Percentiles rank a stretch among this genome's conserved stretches.
These are phyloP conservation scores for Strongylocentrotus purpuratus DNA, from an alignment of 35 echinoderm and acorn worm genomes.

Conservation along the genomic window DNA sequence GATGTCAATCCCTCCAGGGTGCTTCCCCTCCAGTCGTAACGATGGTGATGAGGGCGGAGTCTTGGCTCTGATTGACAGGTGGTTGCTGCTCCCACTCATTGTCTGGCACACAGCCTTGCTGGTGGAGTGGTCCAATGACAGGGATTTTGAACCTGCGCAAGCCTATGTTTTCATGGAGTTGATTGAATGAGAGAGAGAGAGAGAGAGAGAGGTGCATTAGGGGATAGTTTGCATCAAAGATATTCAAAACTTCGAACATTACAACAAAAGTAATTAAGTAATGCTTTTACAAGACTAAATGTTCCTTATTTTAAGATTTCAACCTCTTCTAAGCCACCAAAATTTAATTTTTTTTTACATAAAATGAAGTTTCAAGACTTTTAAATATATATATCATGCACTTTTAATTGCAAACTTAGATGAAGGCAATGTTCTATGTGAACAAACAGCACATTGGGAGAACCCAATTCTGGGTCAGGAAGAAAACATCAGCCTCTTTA, in stretches of 20 bases:
- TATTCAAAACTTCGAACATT: background rate
- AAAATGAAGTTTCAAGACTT: too few relatives aligned
- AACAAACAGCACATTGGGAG: too few relatives aligned
- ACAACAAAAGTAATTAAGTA: background rate
- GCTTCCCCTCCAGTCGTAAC: conserved; percentile 60
- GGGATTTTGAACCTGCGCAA: conserved; percentile 33
- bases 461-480: too few relatives aligned
- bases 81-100: conserved; percentile 42
- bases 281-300: background rate
- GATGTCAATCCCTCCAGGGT: conserved; percentile 60
- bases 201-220: background rate
- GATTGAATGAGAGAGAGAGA: background rate
- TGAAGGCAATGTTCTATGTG: too few relatives aligned
- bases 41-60: conserved; percentile 47
- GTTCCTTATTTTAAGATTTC: too few relatives aligned
- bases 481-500: too few relatives aligned
- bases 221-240: background rate
- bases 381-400: too few relatives aligned
- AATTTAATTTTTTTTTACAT: too few relatives aligned
- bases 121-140: conserved; percentile 17
- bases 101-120: conserved; percentile 55
- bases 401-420: too few relatives aligned
- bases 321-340: too few relatives aligned
- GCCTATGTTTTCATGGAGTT: conserved; percentile 25
- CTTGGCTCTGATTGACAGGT: conserved; percentile 23